Conservation (phyloP, 2,113 vertebrate genomes). For the Chaetorhynchus papuensis region DNA sequence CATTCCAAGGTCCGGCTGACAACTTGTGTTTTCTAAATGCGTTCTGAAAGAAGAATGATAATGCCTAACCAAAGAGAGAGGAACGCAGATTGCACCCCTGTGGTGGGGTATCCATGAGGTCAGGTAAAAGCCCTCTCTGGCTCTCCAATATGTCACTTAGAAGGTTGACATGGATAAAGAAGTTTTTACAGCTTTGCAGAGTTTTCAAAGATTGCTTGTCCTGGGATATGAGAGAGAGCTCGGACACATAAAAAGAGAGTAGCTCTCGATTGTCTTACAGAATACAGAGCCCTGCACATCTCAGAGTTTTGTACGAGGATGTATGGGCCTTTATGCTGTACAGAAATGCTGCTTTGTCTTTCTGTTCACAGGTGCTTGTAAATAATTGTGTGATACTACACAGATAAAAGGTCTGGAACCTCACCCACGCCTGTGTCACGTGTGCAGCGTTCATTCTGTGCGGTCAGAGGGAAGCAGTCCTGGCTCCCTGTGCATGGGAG, state of each 20-base stretch:
- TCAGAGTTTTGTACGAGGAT: not conserved
- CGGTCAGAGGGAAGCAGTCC: not conserved
- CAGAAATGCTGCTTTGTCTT: not conserved
- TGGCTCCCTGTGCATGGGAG: rapidly evolving
- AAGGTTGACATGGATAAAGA: not conserved
- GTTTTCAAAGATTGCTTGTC: not conserved
- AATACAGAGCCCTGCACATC: not conserved
- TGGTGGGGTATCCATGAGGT: not conserved
- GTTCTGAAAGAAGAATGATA: not conserved
- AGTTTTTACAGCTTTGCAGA: not conserved
- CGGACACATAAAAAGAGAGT: not conserved
- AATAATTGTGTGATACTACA: not conserved
- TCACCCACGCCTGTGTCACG: rapidly evolving
- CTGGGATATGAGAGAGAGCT: not conserved
- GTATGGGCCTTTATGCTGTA: not conserved
- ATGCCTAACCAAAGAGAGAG: not conserved
- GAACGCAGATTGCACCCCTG: not conserved
- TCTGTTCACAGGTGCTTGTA: not conserved
- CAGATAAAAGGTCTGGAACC: not conserved
- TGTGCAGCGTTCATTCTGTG: rapidly evolving
- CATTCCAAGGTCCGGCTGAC: not conserved
- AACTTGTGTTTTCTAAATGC: not conserved
- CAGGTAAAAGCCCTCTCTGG: not conserved
- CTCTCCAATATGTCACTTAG: not conserved
- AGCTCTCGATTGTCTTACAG: not conserved